Conservation (phyloP, 2,113 vertebrate genomes). For the Coryphaenoides rupestris region DNA sequence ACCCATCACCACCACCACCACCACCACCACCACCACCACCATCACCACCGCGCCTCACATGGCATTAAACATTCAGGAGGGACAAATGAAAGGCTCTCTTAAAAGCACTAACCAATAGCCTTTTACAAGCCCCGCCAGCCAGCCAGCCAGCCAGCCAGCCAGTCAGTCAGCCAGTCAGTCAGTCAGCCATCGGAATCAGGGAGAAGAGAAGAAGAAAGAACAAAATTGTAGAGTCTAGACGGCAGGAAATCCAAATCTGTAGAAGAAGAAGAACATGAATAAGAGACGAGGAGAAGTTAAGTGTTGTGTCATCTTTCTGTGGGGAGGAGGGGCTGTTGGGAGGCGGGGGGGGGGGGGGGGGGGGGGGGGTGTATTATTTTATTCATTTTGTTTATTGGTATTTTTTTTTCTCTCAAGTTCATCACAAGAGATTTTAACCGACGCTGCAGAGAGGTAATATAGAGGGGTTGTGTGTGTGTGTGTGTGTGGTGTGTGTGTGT, state of each 20-base stretch:
- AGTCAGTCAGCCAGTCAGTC: no score
- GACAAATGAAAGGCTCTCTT: slow-evolving; percentile 68
- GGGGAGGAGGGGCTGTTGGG: slow-evolving; percentile 11
- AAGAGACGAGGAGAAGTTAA: slow-evolving; percentile 57
- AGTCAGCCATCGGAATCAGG: slow-evolving; percentile 41
- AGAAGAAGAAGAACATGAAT: slow-evolving; percentile 64
- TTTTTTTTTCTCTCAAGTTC: slow-evolving; percentile 60
- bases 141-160: no score
- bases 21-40: no score
- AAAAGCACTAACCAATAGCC: slow-evolving; percentile 63
- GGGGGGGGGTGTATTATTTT: no score
- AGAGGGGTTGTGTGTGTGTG: no score
- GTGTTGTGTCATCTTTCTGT: slow-evolving; percentile 30
- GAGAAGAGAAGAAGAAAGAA: no score
- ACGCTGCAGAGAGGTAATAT: no score
- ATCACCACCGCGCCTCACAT: slow-evolving; percentile 37
- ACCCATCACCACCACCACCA: no score
- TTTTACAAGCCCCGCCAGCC: slow-evolving; percentile 65
- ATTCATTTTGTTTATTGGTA: slow-evolving; percentile 48
- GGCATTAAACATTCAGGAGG: slow-evolving; percentile 66
- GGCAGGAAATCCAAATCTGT: slow-evolving; percentile 65
- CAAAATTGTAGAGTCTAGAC: slow-evolving; percentile 70
- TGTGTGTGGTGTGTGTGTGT: no score
- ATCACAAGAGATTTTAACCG: no score
- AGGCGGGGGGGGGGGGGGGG: no score